Percentiles rank a stretch among this genome's conserved stretches.
Conservation (phyloP, 2,797 vertebrate genomes). For the Eutrigla gurnardus region DNA sequence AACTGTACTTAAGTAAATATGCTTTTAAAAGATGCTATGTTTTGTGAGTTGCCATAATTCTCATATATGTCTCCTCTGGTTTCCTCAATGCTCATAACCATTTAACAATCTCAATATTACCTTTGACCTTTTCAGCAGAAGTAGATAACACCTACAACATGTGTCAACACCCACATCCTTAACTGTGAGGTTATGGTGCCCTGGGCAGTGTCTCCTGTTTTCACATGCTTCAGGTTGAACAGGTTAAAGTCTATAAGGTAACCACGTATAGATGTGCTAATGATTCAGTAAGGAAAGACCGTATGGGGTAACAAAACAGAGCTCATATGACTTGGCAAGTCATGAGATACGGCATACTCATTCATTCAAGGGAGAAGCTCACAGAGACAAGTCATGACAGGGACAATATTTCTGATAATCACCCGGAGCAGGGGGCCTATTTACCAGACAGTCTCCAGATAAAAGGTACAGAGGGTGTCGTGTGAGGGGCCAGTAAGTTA, state of each 20-base stretch:
- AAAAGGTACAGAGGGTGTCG: constrained; percentile 9
- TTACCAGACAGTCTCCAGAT: not conserved
- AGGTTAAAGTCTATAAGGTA: constrained; percentile 52
- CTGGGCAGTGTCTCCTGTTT: not conserved
- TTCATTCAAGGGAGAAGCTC: not conserved
- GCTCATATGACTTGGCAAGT: constrained; percentile 6
- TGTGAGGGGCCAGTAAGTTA: not conserved
- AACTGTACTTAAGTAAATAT: not conserved
- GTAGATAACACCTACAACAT: constrained; percentile 17
- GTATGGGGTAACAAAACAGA: not conserved
- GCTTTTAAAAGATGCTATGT: constrained; percentile 1
- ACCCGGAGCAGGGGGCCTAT: not conserved
- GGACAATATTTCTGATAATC: constrained; percentile 29
- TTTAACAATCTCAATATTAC: not conserved
- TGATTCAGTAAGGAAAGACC: constrained; percentile 10
- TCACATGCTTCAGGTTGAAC: constrained; percentile 20
- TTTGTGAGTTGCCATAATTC: constrained; percentile 3
- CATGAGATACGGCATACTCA: constrained; percentile 11
- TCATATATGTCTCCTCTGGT: not conserved
- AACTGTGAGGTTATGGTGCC: constrained; percentile 4
- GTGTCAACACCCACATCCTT: constrained; percentile 6
- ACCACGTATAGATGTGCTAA: constrained; percentile 24
- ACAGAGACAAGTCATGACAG: constrained; percentile 21
- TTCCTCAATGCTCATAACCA: not conserved
- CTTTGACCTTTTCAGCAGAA: constrained; percentile 15